phyloP scores from a whole-genome alignment of 2,888 invertebrate species.

The Tanypteryx hageni region DNA sequence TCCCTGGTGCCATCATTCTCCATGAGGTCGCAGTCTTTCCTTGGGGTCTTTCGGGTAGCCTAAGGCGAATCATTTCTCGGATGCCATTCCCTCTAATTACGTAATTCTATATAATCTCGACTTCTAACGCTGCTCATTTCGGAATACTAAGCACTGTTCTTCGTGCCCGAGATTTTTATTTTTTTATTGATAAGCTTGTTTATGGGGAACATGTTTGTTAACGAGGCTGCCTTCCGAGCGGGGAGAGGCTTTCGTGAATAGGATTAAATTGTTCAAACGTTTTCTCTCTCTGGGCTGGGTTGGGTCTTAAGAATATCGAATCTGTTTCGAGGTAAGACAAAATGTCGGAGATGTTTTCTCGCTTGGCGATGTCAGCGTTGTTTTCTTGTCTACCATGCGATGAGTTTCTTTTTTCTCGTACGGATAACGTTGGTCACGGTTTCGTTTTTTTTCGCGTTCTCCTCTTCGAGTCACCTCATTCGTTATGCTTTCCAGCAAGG shows the following conservation, averaged over 20 bases:
- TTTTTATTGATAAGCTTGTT: not conserved
- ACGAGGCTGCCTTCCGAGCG: not conserved
- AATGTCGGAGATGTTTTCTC: too few species aligned
- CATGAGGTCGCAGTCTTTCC: not conserved
- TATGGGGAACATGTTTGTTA: not conserved
- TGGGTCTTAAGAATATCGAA: too few species aligned
- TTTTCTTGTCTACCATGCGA: too few species aligned
- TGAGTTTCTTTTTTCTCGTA: too few species aligned
- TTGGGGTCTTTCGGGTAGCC: not conserved
- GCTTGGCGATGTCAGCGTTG: too few species aligned
- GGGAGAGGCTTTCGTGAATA: not conserved
- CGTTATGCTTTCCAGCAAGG: too few species aligned
- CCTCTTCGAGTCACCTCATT: too few species aligned
- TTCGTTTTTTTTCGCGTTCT: too few species aligned
- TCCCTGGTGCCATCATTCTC: not conserved
- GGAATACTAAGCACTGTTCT: not conserved
- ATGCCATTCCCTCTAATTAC: not conserved
- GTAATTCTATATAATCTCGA: constrained; percentile 13
- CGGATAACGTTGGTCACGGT: too few species aligned
- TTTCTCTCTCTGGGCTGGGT: not conserved
- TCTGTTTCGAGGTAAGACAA: too few species aligned
- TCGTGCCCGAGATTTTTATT: not conserved
- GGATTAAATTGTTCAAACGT: not conserved
- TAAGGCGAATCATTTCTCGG: not conserved
- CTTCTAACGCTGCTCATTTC: not conserved